Conservation (phyloP, 2,113 vertebrate genomes). For the Tychaedon coryphoeus region DNA sequence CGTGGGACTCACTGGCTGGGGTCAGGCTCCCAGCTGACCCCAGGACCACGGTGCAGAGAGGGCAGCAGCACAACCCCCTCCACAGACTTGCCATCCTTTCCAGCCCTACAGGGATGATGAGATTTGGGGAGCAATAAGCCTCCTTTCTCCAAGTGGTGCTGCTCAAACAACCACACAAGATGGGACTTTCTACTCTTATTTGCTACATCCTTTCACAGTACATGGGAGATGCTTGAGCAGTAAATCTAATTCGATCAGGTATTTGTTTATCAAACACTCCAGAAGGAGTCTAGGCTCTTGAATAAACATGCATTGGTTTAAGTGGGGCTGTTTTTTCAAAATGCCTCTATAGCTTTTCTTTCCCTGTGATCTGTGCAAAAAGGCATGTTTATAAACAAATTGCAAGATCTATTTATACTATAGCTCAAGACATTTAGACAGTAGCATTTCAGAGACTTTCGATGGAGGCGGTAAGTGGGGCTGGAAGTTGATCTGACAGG, state of each 20-base stretch:
- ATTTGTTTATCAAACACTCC: constrained; percentile 19
- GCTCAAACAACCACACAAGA: not conserved
- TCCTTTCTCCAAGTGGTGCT: not conserved
- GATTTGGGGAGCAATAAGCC: not conserved
- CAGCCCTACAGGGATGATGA: not conserved
- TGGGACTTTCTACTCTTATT: not conserved
- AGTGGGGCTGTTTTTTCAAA: not conserved
- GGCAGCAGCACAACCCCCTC: not conserved
- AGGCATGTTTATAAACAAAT: constrained; percentile 36
- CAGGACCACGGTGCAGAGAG: not conserved
- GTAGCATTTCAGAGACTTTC: not conserved
- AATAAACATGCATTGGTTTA: not conserved
- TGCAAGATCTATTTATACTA: constrained; percentile 28
- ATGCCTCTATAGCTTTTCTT: not conserved
- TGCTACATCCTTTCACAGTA: not conserved
- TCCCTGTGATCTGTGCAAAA: not conserved
- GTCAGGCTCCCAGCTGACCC: not conserved
- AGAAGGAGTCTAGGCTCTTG: not conserved
- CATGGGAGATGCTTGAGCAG: not conserved
- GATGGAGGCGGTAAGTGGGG: not conserved
- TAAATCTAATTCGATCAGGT: not conserved
- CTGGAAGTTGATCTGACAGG: constrained; percentile 36
- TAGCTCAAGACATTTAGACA: constrained; percentile 16
- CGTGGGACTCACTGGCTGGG: not conserved
- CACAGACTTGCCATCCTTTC: not conserved